Percentiles rank a stretch among this genome's conserved stretches.
phyloP scores from a whole-genome alignment of 2,113 vertebrate species.

The Turnix velox region DNA sequence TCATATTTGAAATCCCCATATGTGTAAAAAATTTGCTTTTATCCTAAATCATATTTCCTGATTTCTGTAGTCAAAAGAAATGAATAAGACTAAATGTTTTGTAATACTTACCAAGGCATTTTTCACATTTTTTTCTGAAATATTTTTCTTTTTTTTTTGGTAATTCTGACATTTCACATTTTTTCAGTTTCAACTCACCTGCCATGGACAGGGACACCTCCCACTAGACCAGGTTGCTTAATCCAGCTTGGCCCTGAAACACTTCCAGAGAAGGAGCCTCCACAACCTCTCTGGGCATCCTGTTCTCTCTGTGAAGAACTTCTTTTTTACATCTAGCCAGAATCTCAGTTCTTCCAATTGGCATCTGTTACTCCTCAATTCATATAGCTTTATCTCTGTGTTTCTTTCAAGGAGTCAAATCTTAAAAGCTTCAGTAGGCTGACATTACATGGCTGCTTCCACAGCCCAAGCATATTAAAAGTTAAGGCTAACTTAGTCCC shows the following conservation, averaged over 20 bases:
- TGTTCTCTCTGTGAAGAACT: too few species aligned
- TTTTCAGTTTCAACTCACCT: too few species aligned
- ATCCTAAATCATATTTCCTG: background rate
- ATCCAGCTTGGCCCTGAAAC: too few species aligned
- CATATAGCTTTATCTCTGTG: background rate
- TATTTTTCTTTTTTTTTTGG: too few species aligned
- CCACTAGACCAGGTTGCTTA: too few species aligned
- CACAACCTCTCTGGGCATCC: too few species aligned
- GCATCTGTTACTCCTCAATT: too few species aligned
- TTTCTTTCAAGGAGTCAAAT: background rate
- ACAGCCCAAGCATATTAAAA: background rate
- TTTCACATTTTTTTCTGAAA: background rate
- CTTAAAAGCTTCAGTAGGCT: background rate
- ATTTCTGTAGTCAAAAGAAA: background rate
- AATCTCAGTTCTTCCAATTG: too few species aligned
- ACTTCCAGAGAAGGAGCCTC: too few species aligned
- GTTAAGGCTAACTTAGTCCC: background rate
- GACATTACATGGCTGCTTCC: background rate
- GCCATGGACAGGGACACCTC: too few species aligned
- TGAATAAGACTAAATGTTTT: background rate
- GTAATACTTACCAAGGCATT: background rate
- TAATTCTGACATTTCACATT: too few species aligned
- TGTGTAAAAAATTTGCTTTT: conserved; percentile 8
- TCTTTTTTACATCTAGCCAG: too few species aligned
- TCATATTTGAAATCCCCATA: background rate